Base-by-base conservation (phyloP, 2,888 invertebrate species). In the Drosophila putrida region DNA sequence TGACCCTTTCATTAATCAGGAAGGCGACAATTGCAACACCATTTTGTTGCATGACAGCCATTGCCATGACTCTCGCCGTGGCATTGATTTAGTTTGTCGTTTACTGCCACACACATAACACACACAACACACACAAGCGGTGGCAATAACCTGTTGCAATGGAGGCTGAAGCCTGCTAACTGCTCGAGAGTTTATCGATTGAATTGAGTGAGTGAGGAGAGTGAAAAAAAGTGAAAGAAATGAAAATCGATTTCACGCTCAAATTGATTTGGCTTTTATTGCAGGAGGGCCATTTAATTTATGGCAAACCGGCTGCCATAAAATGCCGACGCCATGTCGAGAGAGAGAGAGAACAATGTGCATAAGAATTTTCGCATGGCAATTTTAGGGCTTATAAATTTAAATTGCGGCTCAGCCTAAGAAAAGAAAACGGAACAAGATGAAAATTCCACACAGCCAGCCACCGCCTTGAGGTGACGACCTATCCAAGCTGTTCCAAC, bases 181-280 rank as follows among this genome's bases (percentile, higher is more conserved):
- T 61, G 54, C 36, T 71, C 41, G 64, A 61, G 51, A 71, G 73
- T 88, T 75, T 88, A 82, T 82, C 71, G 88, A 82, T 82, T 72
- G 47, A 13, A 20, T 33, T 41, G 38, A 20, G 20, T 20, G 15
- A 36, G 4, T 25, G 6, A 6, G 11, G 39, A 46, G 51, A 9
- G 11, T 10, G 35, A 25, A 6, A 31, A 35, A 49, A 63, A 41
- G 35, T 57, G 55, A 61, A 71, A 25, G 57, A 53, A 71, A 78
- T 67, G 66, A 80, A 88, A 84, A 86, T 88, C 84, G 84, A 84
- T 84, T 88, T 84, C 75, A 84, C 89, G 89, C 89, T 84, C 78
- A 86, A 84, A 86, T 84, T 84, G 84, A 84, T 84, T 82, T 86
- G 74, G 68, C 77, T 87, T 83, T 83, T 88, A 88, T 83, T 86